Conservation (phyloP, 1,140 invertebrate genomes). For the Heliconius himera region DNA sequence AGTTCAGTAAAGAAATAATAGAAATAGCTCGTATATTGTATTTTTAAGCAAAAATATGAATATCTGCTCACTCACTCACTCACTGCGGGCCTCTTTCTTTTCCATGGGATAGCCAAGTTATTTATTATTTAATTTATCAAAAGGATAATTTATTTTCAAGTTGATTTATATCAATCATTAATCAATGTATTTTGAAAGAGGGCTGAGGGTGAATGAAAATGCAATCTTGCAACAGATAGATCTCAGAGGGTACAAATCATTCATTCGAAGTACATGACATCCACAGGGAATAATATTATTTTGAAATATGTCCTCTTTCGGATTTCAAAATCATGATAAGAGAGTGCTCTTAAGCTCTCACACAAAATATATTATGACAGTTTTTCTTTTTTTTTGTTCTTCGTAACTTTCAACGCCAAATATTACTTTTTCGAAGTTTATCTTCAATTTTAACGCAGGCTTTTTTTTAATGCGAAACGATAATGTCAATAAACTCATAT, state of each 20-base stretch:
- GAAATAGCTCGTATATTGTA: neutral
- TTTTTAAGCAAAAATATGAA: no score
- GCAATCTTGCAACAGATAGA: constrained; percentile 9
- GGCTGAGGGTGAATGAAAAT: constrained; percentile 6
- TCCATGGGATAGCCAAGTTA: neutral
- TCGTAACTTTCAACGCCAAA: neutral
- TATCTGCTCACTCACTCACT: neutral
- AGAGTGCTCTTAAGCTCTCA: neutral
- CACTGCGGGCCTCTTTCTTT: neutral
- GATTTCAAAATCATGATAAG: neutral
- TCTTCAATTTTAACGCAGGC: no score
- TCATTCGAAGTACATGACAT: constrained; percentile 3
- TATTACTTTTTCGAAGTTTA: neutral
- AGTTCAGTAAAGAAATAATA: neutral
- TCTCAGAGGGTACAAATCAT: constrained; percentile 20
- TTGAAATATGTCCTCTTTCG: constrained; percentile 3
- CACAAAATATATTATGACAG: neutral
- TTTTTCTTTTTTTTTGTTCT: neutral
- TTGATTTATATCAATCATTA: constrained; percentile 14
- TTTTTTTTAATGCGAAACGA: no score
- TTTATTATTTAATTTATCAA: constrained; percentile 13
- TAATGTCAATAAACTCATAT: no score
- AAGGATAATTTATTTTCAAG: neutral
- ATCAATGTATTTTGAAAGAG: constrained; percentile 16
- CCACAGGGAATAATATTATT: constrained; percentile 1